These are phyloP conservation scores for Cybosia mesomella DNA, from an alignment of 2,888 invertebrate genomes.

Conservation along the genomic window DNA sequence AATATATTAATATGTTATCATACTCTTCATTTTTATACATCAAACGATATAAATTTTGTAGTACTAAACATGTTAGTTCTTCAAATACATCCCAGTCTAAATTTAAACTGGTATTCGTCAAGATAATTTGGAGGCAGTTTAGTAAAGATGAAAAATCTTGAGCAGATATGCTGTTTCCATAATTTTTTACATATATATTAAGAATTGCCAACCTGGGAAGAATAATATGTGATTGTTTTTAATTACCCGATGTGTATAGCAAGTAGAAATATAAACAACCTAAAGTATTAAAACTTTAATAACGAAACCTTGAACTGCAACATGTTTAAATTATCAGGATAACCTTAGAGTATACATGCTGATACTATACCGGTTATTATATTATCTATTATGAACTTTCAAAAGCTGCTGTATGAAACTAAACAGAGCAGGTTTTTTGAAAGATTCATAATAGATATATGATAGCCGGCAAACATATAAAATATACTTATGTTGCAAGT, in stretches of 20 bases:
- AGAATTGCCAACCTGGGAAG: slow-evolving; percentile 72
- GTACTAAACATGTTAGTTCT: slow-evolving; percentile 57
- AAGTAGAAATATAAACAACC: background rate
- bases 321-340: no score
- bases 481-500: no score
- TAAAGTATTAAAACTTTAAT: background rate
- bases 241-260: background rate
- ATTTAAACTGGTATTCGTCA: slow-evolving; percentile 57
- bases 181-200: slow-evolving; percentile 66
- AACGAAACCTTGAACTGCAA: no score
- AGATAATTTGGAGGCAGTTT: slow-evolving; percentile 60
- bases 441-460: no score
- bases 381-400: no score
- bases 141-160: slow-evolving; percentile 64
- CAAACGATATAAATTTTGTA: slow-evolving; percentile 49
- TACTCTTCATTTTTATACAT: slow-evolving; percentile 48
- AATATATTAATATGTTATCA: slow-evolving; percentile 50
- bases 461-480: no score
- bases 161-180: slow-evolving; percentile 55
- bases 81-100: slow-evolving; percentile 66
- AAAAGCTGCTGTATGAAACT: no score
- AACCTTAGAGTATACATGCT: no score
- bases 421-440: no score
- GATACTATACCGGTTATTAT: no score
- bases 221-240: background rate